Conservation (phyloP, 2,113 vertebrate species). For the Trichomycterus rosablanca region DNA sequence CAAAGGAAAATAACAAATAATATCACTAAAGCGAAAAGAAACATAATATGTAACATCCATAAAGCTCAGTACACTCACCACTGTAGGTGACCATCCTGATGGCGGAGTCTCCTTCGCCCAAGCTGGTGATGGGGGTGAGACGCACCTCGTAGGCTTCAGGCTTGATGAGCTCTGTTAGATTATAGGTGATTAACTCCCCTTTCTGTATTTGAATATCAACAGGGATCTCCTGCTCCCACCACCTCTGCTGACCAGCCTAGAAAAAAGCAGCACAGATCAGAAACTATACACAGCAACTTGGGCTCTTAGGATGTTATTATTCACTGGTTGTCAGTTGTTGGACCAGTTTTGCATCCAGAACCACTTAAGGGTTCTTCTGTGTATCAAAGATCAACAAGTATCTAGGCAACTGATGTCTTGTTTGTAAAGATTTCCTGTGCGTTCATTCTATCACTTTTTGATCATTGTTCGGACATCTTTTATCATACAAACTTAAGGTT, state of each 20-base stretch:
- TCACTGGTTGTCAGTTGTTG: too few relatives aligned
- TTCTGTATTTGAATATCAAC: slow-evolving; percentile 85
- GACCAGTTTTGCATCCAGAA: too few relatives aligned
- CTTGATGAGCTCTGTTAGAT: slow-evolving; percentile 90
- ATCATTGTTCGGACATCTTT: too few relatives aligned
- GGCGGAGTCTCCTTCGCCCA: slow-evolving; percentile 92
- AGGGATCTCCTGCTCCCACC: slow-evolving; percentile 97
- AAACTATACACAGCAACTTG: too few relatives aligned
- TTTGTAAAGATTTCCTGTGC: too few relatives aligned
- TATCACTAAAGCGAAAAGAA: not conserved
- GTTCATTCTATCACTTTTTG: too few relatives aligned
- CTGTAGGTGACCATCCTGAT: slow-evolving; percentile 95
- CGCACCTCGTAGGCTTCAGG: slow-evolving; percentile 93
- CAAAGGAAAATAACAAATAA: too few relatives aligned
- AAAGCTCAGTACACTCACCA: slow-evolving; percentile 65
- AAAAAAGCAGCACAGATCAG: not conserved
- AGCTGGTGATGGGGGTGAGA: slow-evolving; percentile 90
- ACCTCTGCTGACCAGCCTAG: slow-evolving; percentile 89
- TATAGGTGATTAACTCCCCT: slow-evolving; percentile 93
- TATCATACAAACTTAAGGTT: too few relatives aligned
- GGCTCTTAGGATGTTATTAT: too few relatives aligned
- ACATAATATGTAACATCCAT: not conserved
- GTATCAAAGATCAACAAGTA: too few relatives aligned
- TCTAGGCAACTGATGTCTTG: too few relatives aligned
- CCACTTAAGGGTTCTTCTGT: too few relatives aligned